Percentiles rank a stretch among this genome's conserved stretches.
Conservation (phyloP, 2,797 vertebrate species). For the Hapalemur alaotrensis region DNA sequence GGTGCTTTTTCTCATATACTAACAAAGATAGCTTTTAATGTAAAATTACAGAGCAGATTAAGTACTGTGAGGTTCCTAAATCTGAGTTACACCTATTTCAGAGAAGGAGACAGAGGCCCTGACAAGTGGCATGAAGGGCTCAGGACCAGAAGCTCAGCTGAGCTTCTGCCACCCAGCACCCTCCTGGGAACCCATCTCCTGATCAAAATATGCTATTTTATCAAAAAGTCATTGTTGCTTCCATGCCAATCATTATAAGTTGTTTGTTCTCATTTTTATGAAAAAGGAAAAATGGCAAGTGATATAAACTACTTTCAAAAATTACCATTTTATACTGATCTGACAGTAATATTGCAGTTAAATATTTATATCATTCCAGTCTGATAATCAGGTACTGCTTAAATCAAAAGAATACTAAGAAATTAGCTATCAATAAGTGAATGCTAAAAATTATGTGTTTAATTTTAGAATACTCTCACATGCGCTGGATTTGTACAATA, state of each 20-base stretch:
- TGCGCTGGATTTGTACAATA: neutral
- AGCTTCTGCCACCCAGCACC: too few relatives aligned
- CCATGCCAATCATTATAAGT: neutral
- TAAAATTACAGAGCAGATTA: neutral
- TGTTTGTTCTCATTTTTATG: neutral
- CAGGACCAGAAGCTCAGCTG: neutral
- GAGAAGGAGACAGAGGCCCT: neutral
- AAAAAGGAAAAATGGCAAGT: neutral
- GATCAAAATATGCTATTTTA: neutral
- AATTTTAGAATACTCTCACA: neutral
- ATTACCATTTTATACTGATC: neutral
- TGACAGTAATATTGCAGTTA: neutral
- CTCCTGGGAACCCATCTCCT: neutral
- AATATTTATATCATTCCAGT: neutral
- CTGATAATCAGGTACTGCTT: neutral
- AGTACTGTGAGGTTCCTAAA: neutral
- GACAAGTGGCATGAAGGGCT: neutral
- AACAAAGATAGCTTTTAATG: neutral
- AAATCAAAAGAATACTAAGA: neutral
- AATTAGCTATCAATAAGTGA: neutral
- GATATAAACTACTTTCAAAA: neutral
- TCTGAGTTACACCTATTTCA: neutral
- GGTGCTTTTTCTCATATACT: neutral
- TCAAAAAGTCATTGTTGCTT: neutral
- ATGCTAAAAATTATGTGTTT: neutral